Conservation (phyloP, 1,140 invertebrate species). For the Papilio machaon region DNA sequence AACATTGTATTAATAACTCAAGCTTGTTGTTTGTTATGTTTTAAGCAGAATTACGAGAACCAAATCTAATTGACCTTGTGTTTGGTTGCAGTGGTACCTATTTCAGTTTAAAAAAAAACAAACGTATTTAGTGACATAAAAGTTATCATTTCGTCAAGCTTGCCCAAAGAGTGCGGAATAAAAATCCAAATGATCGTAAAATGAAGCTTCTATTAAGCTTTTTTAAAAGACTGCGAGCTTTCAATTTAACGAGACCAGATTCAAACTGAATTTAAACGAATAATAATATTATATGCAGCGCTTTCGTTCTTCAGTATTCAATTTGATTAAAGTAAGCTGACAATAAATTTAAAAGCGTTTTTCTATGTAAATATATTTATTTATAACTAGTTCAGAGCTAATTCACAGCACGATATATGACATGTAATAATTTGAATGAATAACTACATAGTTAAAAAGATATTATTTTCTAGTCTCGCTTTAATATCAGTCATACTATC, state of each 20-base stretch:
- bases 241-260: constrained; percentile 16
- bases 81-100: neutral
- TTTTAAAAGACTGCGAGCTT: constrained; percentile 16
- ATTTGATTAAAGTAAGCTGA: constrained; percentile 7
- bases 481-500: neutral
- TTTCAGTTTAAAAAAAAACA: neutral
- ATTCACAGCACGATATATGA: too few species aligned
- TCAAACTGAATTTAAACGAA: constrained; percentile 7
- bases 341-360: neutral
- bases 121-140: neutral
- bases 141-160: constrained; percentile 21
- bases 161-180: constrained; percentile 7
- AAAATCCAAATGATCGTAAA: constrained; percentile 23
- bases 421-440: neutral
- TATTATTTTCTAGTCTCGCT: neutral
- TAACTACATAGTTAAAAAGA: neutral
- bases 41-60: neutral
- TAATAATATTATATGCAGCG: constrained; percentile 13
- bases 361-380: neutral
- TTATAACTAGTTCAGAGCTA: too few species aligned
- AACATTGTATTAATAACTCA: neutral
- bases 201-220: neutral
- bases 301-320: neutral
- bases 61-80: neutral
- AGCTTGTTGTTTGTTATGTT: neutral